Base-by-base conservation (phyloP, 2,888 invertebrate species). In the Epinotia demarniana region DNA sequence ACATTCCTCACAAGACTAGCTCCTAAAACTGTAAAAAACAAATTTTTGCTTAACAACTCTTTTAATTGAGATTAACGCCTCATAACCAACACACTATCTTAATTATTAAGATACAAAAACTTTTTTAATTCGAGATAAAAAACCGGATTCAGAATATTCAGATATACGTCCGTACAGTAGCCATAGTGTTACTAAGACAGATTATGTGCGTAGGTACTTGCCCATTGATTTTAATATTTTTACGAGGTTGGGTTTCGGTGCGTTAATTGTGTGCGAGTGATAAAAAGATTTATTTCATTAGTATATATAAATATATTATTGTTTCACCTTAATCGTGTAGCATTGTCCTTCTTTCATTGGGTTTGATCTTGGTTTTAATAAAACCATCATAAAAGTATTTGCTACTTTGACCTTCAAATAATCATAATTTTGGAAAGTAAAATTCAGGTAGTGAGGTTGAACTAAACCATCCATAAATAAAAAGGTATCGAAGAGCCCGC, bases 21-120 rank as follows among this genome's bases (percentile, higher is more conserved):
- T 39, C 13, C n/a, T n/a, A 11, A 53, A 11, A 33, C 53, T 4
- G 18, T 39, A 67, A 12, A 55, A 12, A 43, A 58, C 57, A 27
- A 72, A 53, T 68, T 27, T 67, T 66, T 19, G 55, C 71, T 6
- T 27, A 49, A 66, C 27, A 58, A 66, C 16, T 43, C 23, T 63
- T 70, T 58, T 74, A 74, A 74, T 70, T 75, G 60, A 63, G 69
- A 69, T 49, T 27, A 74, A 70, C 74, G 64, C 64, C 63, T 33
- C 70, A 53, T 70, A 74, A 70, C 49, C 27, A 58, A 23, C 19
- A 74, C 23, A 63, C 33, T 49, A 39, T 19, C 39, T 70, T 74
- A 69, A 70, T 70, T 64, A 64, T 12, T 13, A 33, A 12, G 18
- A 16, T 33, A 27, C 49, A 46, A 13, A 46, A 68, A 62, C 57